phyloP scores from a whole-genome alignment of 2,888 invertebrate genomes.

The Lamellibrachia satsuma region DNA sequence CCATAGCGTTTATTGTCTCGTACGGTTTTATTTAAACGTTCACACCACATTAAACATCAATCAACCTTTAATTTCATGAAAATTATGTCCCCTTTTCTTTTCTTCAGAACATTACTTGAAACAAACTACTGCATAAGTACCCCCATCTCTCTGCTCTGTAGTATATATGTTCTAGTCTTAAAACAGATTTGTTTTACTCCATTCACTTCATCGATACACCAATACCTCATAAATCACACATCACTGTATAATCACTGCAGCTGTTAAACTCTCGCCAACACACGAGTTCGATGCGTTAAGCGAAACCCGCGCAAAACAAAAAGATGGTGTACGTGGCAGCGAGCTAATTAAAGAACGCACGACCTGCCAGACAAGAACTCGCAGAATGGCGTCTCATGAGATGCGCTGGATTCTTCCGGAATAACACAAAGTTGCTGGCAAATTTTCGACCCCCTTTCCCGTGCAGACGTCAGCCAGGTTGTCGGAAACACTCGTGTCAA shows the following conservation, averaged over 20 bases:
- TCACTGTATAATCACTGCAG: not conserved
- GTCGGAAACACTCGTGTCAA: not conserved
- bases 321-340: not conserved
- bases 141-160: too few species aligned
- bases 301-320: not conserved
- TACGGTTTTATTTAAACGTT: too few species aligned
- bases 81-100: too few species aligned
- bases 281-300: not conserved
- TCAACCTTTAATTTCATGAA: too few species aligned
- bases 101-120: too few species aligned
- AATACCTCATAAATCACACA: not conserved
- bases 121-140: too few species aligned
- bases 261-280: not conserved
- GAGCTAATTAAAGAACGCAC: not conserved
- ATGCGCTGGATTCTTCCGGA: not conserved
- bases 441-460: not conserved
- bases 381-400: conserved; percentile 4
- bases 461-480: not conserved
- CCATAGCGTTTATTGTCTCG: too few species aligned
- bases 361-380: not conserved
- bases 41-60: too few species aligned
- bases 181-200: not conserved
- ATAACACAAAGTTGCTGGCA: not conserved
- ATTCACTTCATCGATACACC: not conserved
- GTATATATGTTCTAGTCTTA: too few species aligned